A percentile compares a stretch with the other conserved stretches of the same genome.
These are phyloP conservation scores for Saguinus midas DNA, from an alignment of 2,113 vertebrate species.

Conservation along the genomic window DNA sequence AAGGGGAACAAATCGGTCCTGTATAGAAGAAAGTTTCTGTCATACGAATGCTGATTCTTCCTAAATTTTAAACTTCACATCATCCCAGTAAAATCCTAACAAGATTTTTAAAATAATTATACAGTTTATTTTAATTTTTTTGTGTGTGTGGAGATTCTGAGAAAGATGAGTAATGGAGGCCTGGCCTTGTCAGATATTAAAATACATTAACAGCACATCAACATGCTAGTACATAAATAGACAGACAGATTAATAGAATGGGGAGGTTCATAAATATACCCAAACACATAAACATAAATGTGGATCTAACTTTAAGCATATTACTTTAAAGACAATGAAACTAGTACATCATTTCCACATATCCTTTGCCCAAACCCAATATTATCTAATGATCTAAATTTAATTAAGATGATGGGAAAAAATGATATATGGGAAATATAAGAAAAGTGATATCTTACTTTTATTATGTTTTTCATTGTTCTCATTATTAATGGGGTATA, in stretches of 20 bases:
- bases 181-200: neutral
- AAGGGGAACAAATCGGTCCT: neutral
- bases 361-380: neutral
- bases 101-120: neutral
- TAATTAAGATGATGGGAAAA: neutral
- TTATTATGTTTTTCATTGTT: neutral
- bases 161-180: neutral
- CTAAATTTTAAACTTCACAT: neutral
- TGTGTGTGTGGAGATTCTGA: neutral
- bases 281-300: neutral
- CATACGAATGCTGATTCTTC: neutral
- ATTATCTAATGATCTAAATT: neutral
- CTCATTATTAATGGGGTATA: neutral
- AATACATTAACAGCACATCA: neutral
- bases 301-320: neutral
- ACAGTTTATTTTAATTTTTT: neutral
- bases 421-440: neutral
- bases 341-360: neutral
- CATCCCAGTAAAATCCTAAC: neutral
- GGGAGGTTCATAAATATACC: neutral
- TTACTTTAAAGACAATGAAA: neutral
- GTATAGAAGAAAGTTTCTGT: neutral
- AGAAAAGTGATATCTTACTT: neutral
- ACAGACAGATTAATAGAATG: neutral
- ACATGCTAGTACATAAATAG: neutral